Base-by-base conservation (phyloP, 2,888 invertebrate genomes). In the Mythimna vitellina region DNA sequence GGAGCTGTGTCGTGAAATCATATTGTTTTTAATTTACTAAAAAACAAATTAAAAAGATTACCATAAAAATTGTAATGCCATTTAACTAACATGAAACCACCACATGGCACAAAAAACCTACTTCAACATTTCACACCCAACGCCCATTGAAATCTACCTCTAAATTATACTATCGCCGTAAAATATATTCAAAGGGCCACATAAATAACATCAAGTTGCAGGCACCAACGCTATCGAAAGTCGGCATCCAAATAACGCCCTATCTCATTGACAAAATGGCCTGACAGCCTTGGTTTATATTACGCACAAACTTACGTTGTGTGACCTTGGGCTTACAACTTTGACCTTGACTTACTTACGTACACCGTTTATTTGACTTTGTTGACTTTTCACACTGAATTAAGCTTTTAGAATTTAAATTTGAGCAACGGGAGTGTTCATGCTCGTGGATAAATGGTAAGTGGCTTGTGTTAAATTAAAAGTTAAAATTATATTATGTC, bases 201-300 rank as follows among this genome's bases (percentile, higher is more conserved):
- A 84, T 85, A 82, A 86, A 86, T 86, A 78, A 84, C 81, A 65
- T 61, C 29, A 77, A 79, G 73, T 73, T 79, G 75, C 73, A 73
- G 66, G 75, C 75, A 74, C 65, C 67, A 65, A 57, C 73, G 67
- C 76, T 83, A 83, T 81, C 80, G 73, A 78, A 80, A 57, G 67
- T 73, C 63, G 63, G 73, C 80, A 63, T 80, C 80, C 78, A 73
- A 86, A 85, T 82, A 80, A 71, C 82, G 73, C 83, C 83, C 87
- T 85, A 89, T 90, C 90, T 90, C 90, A 90, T 92, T 92, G 89
- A 90, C 88, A 86, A 89, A 90, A 89, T 89, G 81, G 87, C 82
- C 82, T 84, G 81, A 77, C 86, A 88, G 79, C 91, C 89, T 91
- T 89, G 88, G 84, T 84, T 85, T 88, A 84, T 88, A 88, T 89